Conservation (phyloP, 2,797 vertebrate species). For the Squalus acanthias region DNA sequence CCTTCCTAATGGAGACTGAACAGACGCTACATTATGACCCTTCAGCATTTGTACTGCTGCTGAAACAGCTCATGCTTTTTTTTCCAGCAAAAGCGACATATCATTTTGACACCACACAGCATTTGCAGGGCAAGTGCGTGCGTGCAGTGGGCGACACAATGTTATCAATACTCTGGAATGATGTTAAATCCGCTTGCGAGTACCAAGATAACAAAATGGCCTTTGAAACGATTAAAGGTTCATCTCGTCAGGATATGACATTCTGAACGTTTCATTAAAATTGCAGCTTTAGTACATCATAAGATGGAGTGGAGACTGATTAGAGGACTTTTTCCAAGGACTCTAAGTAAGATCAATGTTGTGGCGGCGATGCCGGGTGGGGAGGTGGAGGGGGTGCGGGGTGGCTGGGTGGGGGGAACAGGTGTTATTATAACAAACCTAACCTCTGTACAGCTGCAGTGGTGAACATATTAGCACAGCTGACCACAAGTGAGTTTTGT, state of each 20-base stretch:
- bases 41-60: background rate
- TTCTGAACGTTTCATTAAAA: constrained; percentile 3
- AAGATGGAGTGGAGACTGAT: background rate
- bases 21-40: background rate
- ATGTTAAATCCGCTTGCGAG: background rate
- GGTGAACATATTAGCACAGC: background rate
- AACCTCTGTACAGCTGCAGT: background rate
- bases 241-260: background rate
- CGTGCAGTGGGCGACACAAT: background rate
- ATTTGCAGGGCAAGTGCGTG: background rate
- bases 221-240: constrained; percentile 11
- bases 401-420: background rate
- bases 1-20: background rate
- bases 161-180: background rate
- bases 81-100: background rate
- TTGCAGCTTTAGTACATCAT: background rate
- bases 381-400: background rate
- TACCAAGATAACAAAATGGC: background rate
- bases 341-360: background rate
- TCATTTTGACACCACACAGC: constrained; percentile 1
- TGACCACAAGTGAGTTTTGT: background rate
- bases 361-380: background rate
- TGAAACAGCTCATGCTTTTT: background rate
- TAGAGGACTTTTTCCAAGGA: background rate
- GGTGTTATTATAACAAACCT: background rate